Evolutionary conservation across 2,888 invertebrate genomes (phyloP), one percentile per base, ranked within the genome.

Genomic region (Glomeris marginata): DNA sequence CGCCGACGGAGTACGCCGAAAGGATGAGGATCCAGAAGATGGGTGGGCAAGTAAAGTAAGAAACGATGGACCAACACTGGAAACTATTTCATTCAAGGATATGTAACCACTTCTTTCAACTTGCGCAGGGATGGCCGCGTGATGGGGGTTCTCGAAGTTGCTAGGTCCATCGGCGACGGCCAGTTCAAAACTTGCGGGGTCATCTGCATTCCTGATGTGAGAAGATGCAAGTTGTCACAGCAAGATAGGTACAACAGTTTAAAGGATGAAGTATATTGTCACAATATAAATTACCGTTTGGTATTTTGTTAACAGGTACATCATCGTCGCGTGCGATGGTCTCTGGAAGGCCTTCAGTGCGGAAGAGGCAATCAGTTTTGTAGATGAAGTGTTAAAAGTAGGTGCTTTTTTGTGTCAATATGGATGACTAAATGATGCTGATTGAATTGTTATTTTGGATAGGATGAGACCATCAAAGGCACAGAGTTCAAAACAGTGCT

Each of bases 241-340:
- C 59, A 66, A 53, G 72, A 72, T 57, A 64, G 63, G 70, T 71
- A 52, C 43, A 3, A 3, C 13, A 8, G 2, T 34, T 8, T 10
- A 11, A 48, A n/a, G n/a, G n/a, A n/a, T n/a, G n/a, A n/a, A n/a
- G n/a, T n/a, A n/a, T n/a, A n/a, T n/a, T n/a, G n/a, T n/a, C n/a
- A 15, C 5, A 40, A 40, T n/a, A 15, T 40, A 18, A 41, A n/a
- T 44, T 43, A 22, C 40, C 40, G 16, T 34, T 41, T 13, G 22
- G 11, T 37, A 49, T 36, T 4, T 54, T 40, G 36, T 21, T 58
- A 61, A 13, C 58, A 72, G 70, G 55, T 72, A 66, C 59, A 59
- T 72, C 2, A 58, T 72, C 41, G 62, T 73, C 28, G 73, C 71
- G 2, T 73, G 72, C 60, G 73, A 73, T 60, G 73, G 73, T 2